Base-by-base conservation (phyloP, 2,888 invertebrate genomes). In the Sinopyrophorus schimmeli region DNA sequence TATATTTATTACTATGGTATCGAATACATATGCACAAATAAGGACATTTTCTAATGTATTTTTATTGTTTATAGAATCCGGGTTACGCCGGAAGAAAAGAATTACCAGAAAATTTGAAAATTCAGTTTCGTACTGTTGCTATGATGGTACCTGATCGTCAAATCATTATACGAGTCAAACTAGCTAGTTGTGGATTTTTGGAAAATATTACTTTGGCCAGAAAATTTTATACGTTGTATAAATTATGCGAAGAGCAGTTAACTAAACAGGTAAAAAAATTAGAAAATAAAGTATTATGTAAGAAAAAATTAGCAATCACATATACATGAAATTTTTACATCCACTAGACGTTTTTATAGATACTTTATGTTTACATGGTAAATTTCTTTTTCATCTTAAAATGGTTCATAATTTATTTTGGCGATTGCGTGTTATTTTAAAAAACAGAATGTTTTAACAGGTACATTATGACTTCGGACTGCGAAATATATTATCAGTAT, bases 121-220 rank as follows among this genome's bases (percentile, higher is more conserved):
- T 97, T 62, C 96, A 97, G 74, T 97, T 97, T 74, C 84, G 97
- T 41, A 95, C 95, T 0, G 96, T 97, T 0, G 94, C 97, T 26
- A 97, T 97, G 97, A 96, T 97, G 96, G 96, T 97, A 9, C 96
- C 97, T 0, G 97, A 97, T 72, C 77, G 96, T 48, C 96, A 95
- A 75, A 97, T 97, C 65, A 97, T 97, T 65, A 97, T 97, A 59
- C 78, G 96, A 54, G 97, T 97, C 0, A 97, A 97, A 75, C 75
- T 97, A 37, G 96, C 96, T 10, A 92, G 92, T 57, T 96, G 96
- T 69, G 97, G 97, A 15, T 97, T 97, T 72, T 76, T 95, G 26
- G 94, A 97, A 72, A 97, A 97, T 69, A 92, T 96, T 23, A 92
- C 93, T 0, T 76, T 97, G 5, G 93, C 97, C 0, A 80, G 96